These are phyloP conservation scores for Cyclura pinguis DNA, from an alignment of 2,797 vertebrate species.

Conservation along the genomic window DNA sequence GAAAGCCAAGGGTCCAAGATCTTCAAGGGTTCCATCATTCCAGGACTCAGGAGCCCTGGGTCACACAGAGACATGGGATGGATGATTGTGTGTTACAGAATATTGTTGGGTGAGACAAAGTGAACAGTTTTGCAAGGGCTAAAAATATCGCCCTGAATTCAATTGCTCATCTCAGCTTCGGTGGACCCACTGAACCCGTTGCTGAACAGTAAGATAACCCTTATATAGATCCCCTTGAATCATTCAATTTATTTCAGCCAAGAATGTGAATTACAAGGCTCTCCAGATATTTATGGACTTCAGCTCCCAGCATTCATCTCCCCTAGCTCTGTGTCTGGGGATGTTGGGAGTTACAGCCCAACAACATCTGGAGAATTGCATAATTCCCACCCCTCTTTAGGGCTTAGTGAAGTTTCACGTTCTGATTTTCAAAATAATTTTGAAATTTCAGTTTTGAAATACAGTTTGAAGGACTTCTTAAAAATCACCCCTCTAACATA, in stretches of 20 bases:
- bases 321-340: no score
- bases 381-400: no score
- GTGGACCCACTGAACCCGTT: no score
- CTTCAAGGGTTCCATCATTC: conserved; percentile 61
- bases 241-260: no score
- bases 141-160: neutral
- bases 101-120: neutral
- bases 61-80: rapidly evolving
- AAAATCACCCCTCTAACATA: neutral
- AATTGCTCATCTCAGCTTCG: no score
- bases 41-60: conserved; percentile 69
- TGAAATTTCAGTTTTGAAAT: neutral
- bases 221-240: no score
- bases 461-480: neutral
- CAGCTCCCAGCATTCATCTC: no score
- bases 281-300: no score
- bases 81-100: rapidly evolving
- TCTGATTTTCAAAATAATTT: neutral
- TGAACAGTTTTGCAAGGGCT: neutral
- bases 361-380: no score
- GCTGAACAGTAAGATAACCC: no score
- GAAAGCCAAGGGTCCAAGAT: conserved; percentile 63
- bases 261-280: no score
- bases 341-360: no score
- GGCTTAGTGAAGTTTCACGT: neutral